A percentile compares a stretch with the other conserved stretches of the same genome.
Evolutionary conservation across 2,113 vertebrate species (phyloP).

Genomic region (Etheostoma cragini): DNA sequence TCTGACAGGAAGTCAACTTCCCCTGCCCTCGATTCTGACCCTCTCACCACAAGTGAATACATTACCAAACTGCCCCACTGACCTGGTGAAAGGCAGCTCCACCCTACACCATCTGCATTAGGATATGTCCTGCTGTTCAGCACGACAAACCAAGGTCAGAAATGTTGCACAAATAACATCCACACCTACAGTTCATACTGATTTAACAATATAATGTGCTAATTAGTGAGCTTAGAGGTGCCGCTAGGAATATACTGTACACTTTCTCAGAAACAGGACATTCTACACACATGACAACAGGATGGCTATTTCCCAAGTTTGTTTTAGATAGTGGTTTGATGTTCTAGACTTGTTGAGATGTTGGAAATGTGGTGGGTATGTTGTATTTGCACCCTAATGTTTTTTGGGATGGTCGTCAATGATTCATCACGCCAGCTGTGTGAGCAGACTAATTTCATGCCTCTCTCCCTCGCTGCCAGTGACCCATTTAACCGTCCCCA

Average conservation of each 20-base stretch:
- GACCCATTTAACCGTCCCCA: slow-evolving; percentile 61
- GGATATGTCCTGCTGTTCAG: neutral
- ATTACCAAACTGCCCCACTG: slow-evolving; percentile 7
- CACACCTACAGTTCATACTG: neutral
- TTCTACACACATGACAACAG: neutral
- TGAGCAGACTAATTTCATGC: slow-evolving; percentile 55
- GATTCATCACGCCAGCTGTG: slow-evolving; percentile 41
- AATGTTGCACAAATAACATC: neutral
- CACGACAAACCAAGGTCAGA: neutral
- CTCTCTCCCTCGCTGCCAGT: slow-evolving; percentile 39
- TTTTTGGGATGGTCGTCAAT: slow-evolving; percentile 17
- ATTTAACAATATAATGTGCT: neutral
- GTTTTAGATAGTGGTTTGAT: slow-evolving; percentile 6
- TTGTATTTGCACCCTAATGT: slow-evolving; percentile 20
- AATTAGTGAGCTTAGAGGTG: neutral
- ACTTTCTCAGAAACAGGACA: neutral
- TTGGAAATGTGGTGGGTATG: neutral
- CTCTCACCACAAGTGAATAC: neutral
- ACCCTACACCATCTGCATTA: slow-evolving; percentile 10
- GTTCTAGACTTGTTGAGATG: neutral
- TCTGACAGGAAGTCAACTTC: slow-evolving; percentile 33
- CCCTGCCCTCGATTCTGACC: slow-evolving; percentile 19
- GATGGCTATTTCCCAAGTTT: neutral
- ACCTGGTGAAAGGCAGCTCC: neutral
- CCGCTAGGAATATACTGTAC: too few species aligned